Percentiles rank a stretch among this genome's conserved stretches.
phyloP scores from a whole-genome alignment of 2,888 invertebrate genomes.

The Deilephila elpenor region DNA sequence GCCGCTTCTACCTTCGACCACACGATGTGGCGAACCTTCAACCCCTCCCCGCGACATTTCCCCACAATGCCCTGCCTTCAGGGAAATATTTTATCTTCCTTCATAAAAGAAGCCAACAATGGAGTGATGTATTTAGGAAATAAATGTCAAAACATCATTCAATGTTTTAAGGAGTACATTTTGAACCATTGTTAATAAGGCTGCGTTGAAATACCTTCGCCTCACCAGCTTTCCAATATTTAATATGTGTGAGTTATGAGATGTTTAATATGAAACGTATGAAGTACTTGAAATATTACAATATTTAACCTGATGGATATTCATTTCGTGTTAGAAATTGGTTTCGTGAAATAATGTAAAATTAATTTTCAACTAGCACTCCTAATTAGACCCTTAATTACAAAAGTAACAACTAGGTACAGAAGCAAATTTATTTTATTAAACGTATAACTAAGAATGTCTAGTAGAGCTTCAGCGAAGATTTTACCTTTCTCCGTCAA shows the following conservation, averaged over 20 bases:
- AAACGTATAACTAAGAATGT: no score
- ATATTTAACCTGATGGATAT: background rate
- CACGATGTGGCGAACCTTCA: constrained; percentile 43
- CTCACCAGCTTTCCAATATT: background rate
- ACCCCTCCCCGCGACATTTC: constrained; percentile 67
- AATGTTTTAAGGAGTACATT: constrained; percentile 59
- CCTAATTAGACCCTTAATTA: no score
- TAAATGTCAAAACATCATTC: constrained; percentile 81
- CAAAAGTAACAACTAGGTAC: no score
- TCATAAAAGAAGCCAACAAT: constrained; percentile 80
- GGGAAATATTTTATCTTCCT: constrained; percentile 82
- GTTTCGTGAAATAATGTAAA: background rate
- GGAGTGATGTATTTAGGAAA: constrained; percentile 79
- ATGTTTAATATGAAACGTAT: background rate
- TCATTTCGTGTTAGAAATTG: background rate
- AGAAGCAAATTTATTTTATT: no score
- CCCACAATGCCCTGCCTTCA: constrained; percentile 70
- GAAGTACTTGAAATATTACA: background rate
- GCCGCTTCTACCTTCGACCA: constrained; percentile 34
- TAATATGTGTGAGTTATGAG: background rate
- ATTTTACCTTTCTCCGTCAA: no score
- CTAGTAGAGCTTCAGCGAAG: no score
- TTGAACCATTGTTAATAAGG: constrained; percentile 42
- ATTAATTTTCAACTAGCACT: no score
- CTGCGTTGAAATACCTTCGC: constrained; percentile 8